Conservation (phyloP, 2,113 vertebrate species). For the Sceloporus undulatus region DNA sequence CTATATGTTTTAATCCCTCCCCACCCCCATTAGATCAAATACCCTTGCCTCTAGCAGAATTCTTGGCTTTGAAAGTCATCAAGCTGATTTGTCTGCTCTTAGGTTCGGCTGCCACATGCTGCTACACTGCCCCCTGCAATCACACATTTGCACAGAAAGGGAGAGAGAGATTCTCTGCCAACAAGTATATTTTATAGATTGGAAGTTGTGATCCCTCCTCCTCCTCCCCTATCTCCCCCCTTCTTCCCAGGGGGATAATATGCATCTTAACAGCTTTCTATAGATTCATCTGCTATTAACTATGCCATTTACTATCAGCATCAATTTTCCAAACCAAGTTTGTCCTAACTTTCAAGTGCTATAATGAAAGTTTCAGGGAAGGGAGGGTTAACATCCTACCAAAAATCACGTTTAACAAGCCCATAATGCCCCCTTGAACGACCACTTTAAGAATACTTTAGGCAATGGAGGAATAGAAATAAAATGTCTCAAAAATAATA, state of each 20-base stretch:
- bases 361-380: conserved; percentile 71
- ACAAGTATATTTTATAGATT: conserved; percentile 87
- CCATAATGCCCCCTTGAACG: conserved; percentile 75
- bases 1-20: conserved; percentile 88
- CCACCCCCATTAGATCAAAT: conserved; percentile 78
- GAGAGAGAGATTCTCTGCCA: conserved; percentile 78
- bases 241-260: conserved; percentile 82
- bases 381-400: conserved; percentile 53
- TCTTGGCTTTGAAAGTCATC: conserved; percentile 89
- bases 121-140: conserved; percentile 87
- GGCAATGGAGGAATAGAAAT: conserved; percentile 66
- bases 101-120: conserved; percentile 88
- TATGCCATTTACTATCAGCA: conserved; percentile 84
- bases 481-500: conserved; percentile 68
- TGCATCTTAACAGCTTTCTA: conserved; percentile 88
- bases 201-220: conserved; percentile 85
- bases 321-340: conserved; percentile 83
- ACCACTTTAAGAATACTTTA: conserved; percentile 68
- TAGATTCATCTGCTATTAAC: conserved; percentile 88
- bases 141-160: conserved; percentile 78
- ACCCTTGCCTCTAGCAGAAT: conserved; percentile 87
- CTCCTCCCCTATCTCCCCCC: background rate
- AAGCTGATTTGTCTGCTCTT: conserved; percentile 88
- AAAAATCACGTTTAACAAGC: conserved; percentile 80
- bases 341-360: conserved; percentile 84